Conservation (phyloP, 1,140 invertebrate genomes). For the Goniozus legneri region DNA sequence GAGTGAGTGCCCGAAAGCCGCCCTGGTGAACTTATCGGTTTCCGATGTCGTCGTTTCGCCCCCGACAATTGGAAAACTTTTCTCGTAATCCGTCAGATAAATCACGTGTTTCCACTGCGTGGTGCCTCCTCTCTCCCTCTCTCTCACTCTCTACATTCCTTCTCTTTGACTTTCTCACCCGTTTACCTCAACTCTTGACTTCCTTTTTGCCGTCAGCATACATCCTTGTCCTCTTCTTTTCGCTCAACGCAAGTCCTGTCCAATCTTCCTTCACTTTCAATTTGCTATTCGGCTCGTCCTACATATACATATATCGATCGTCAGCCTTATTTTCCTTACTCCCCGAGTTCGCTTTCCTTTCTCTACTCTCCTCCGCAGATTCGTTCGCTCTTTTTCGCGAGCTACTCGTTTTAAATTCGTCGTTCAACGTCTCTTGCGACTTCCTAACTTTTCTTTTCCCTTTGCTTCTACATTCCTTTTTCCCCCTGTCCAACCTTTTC, state of each 20-base stretch:
- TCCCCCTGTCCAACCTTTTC: not conserved
- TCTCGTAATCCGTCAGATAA: slow-evolving; percentile 39
- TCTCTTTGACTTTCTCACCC: too few species aligned
- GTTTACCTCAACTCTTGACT: too few species aligned
- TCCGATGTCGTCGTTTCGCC: slow-evolving; percentile 30
- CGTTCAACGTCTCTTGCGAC: slow-evolving; percentile 29
- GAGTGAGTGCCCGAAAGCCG: slow-evolving; percentile 18
- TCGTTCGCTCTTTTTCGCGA: slow-evolving; percentile 8
- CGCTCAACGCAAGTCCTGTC: too few species aligned
- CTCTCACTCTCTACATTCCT: not conserved
- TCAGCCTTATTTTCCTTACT: too few species aligned
- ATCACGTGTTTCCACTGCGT: slow-evolving; percentile 24
- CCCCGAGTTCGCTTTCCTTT: not conserved
- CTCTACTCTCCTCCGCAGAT: slow-evolving; percentile 4
- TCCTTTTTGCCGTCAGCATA: too few species aligned
- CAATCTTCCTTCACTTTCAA: too few species aligned
- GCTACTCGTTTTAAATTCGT: too few species aligned
- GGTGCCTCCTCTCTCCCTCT: slow-evolving; percentile 3
- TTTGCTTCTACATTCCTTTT: not conserved
- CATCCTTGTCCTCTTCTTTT: too few species aligned
- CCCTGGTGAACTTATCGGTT: slow-evolving; percentile 32
- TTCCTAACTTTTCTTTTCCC: slow-evolving; percentile 16
- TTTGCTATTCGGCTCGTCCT: too few species aligned
- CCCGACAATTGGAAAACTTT: slow-evolving; percentile 39
- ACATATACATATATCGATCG: too few species aligned